A percentile compares a stretch with the other conserved stretches of the same genome.
These are phyloP conservation scores for Tragelaphus scriptus DNA, from an alignment of 2,113 vertebrate genomes.

Conservation along the genomic window DNA sequence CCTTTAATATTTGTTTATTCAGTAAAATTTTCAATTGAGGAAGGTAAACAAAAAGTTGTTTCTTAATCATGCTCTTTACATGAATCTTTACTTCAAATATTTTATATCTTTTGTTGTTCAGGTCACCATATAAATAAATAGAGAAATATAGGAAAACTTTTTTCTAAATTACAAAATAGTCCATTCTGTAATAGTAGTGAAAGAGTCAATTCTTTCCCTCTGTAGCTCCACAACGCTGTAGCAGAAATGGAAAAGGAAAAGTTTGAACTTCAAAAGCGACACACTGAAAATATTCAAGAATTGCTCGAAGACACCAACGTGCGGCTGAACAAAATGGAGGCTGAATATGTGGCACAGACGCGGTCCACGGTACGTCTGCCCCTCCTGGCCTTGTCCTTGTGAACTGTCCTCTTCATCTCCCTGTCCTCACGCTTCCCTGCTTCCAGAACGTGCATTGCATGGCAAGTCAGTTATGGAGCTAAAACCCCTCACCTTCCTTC, in stretches of 20 bases:
- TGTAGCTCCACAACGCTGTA: conserved; percentile 86
- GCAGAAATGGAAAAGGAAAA: conserved; percentile 95
- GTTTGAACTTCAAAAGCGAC: conserved; percentile 89
- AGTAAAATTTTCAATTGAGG: background rate
- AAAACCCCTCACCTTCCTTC: background rate
- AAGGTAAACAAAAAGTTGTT: background rate
- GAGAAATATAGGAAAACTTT: background rate
- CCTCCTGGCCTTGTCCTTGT: background rate
- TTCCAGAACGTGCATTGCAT: fast-evolving
- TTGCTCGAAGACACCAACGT: conserved; percentile 91
- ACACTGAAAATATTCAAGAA: conserved; percentile 90
- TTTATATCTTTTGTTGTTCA: background rate
- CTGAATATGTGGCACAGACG: conserved; percentile 84
- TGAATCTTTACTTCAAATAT: background rate
- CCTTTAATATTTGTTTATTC: background rate
- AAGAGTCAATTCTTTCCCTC: background rate
- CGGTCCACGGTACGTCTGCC: conserved; percentile 84
- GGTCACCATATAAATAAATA: background rate
- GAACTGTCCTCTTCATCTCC: background rate
- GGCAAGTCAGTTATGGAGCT: background rate
- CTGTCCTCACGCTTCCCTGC: background rate
- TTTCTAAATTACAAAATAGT: background rate
- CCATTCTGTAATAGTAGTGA: background rate
- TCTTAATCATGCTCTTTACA: background rate
- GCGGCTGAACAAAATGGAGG: conserved; percentile 90